Conservation (phyloP, 2,888 invertebrate species). For the Callyntrura guangdongensis region DNA sequence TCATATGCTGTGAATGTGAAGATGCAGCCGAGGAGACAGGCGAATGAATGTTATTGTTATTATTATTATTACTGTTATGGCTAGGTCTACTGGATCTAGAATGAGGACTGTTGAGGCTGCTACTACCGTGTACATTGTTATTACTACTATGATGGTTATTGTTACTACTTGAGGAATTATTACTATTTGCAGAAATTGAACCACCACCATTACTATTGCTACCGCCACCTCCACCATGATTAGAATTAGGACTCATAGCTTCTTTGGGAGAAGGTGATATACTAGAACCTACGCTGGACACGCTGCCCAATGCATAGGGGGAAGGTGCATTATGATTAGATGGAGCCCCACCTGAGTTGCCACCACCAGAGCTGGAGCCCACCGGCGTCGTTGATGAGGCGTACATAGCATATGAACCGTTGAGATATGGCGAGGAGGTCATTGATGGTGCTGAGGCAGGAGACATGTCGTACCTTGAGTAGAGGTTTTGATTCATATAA, state of each 20-base stretch:
- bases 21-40: constrained; percentile 85
- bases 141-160: constrained; percentile 94
- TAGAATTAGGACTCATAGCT: constrained; percentile 83
- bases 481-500: constrained; percentile 86
- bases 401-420: constrained; percentile 91
- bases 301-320: constrained; percentile 88
- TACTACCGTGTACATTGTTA: constrained; percentile 91
- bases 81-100: constrained; percentile 59
- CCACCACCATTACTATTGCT: constrained; percentile 60
- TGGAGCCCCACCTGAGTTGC: constrained; percentile 81
- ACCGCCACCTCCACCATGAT: constrained; percentile 77
- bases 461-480: constrained; percentile 95
- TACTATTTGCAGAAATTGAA: constrained; percentile 50
- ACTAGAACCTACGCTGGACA: constrained; percentile 84
- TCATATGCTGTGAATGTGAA: constrained; percentile 84
- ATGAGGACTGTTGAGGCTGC: constrained; percentile 88
- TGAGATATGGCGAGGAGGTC: constrained; percentile 90
- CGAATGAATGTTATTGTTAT: constrained; percentile 89
- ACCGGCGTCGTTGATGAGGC: constrained; percentile 87
- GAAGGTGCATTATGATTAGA: constrained; percentile 81
- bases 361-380: constrained; percentile 82
- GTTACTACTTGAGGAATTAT: constrained; percentile 56
- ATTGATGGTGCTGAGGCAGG: constrained; percentile 89
- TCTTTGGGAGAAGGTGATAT: constrained; percentile 84
- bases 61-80: constrained; percentile 91